Evolutionary conservation across 1,140 invertebrate genomes (phyloP).

Genomic region (Scaptomyza pallida): DNA sequence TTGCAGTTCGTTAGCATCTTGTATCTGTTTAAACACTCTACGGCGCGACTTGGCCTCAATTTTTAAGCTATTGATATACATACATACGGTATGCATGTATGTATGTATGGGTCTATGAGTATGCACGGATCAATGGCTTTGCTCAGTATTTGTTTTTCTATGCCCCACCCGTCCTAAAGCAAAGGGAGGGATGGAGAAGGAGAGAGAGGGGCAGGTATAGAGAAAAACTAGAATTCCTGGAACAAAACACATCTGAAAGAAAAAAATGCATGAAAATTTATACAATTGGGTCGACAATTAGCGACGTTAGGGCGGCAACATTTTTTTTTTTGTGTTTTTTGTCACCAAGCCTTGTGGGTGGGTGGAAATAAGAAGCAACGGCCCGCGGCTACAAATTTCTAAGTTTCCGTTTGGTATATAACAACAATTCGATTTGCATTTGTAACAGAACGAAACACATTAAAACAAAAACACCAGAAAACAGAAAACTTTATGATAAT

Average conservation of each 20-base stretch:
- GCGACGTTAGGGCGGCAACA: constrained; percentile 48
- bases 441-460: constrained; percentile 76
- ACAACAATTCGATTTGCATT: constrained; percentile 71
- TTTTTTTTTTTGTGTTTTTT: neutral
- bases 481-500: neutral
- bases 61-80: constrained; percentile 16
- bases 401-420: neutral
- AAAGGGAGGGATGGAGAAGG: no score
- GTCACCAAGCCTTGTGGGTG: neutral
- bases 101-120: constrained; percentile 11
- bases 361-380: no score
- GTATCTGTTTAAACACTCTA: constrained; percentile 68
- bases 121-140: neutral
- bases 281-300: constrained; percentile 65
- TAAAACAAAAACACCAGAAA: constrained; percentile 1
- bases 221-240: constrained; percentile 17
- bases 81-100: neutral
- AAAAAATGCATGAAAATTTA: constrained; percentile 49
- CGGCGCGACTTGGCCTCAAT: constrained; percentile 60
- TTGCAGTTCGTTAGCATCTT: constrained; percentile 83
- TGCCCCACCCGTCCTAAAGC: no score
- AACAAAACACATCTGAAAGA: constrained; percentile 18
- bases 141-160: neutral
- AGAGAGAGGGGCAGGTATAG: no score
- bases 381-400: no score